phyloP scores from a whole-genome alignment of 2,888 invertebrate species.

The Theretra japonica region DNA sequence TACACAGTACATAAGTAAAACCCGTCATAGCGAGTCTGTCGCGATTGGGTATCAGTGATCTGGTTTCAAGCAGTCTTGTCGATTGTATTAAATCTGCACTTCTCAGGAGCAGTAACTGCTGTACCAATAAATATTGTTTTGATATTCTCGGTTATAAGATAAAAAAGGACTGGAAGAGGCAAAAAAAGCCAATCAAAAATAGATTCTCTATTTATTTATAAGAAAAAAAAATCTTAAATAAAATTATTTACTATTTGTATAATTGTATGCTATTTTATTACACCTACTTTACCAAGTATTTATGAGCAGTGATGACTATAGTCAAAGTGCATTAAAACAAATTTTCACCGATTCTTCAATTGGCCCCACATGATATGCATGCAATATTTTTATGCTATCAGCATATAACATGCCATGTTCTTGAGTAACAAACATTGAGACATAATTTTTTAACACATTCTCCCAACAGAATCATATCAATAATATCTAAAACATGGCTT shows the following conservation, averaged over 20 bases:
- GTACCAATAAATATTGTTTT: no score
- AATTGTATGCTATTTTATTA: conserved; percentile 21
- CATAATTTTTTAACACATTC: not conserved
- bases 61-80: no score
- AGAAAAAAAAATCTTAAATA: conserved; percentile 26
- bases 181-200: conserved; percentile 16
- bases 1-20: no score
- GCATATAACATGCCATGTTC: not conserved
- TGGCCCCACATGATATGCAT: not conserved
- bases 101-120: no score
- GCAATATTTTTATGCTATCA: not conserved
- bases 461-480: no score
- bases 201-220: conserved; percentile 22
- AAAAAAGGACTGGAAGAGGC: not conserved
- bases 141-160: no score
- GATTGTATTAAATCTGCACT: no score
- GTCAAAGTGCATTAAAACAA: not conserved
- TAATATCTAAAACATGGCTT: not conserved
- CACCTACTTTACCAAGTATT: conserved; percentile 5
- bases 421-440: not conserved
- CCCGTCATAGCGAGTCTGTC: no score
- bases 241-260: conserved; percentile 29
- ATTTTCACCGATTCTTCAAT: not conserved
- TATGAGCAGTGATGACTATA: not conserved
- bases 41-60: no score